Conservation (phyloP, 2,888 invertebrate genomes). For the Tipula vernalis region DNA sequence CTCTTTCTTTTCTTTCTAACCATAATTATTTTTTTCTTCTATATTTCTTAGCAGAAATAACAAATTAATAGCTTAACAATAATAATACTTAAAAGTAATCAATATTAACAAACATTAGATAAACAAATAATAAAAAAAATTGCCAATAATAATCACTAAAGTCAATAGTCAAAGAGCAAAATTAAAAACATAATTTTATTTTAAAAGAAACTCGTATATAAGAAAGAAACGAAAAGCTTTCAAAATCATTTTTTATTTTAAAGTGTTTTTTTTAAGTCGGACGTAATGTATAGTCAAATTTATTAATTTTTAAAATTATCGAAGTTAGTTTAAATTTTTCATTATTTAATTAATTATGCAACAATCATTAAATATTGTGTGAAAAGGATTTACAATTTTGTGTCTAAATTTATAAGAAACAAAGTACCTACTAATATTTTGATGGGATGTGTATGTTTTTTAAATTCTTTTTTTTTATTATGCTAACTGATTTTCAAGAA, state of each 20-base stretch:
- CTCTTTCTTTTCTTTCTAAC: neutral
- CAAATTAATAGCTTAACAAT: neutral
- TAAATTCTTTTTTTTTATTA: neutral
- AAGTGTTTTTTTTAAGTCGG: neutral
- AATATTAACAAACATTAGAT: neutral
- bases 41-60: conserved; percentile 4
- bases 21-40: neutral
- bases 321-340: neutral
- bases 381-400: neutral
- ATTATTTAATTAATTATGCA: neutral
- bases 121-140: neutral
- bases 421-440: neutral
- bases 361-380: neutral
- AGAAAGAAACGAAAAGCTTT: neutral
- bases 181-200: neutral
- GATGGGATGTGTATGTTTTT: neutral
- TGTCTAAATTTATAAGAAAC: neutral
- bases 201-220: neutral
- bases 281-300: neutral
- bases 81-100: neutral
- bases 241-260: neutral
- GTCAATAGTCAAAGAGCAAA: neutral
- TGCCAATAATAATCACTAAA: neutral
- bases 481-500: neutral
- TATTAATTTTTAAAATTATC: neutral